These are phyloP conservation scores for Philonicus albiceps DNA, from an alignment of 2,888 invertebrate genomes.

Conservation along the genomic window DNA sequence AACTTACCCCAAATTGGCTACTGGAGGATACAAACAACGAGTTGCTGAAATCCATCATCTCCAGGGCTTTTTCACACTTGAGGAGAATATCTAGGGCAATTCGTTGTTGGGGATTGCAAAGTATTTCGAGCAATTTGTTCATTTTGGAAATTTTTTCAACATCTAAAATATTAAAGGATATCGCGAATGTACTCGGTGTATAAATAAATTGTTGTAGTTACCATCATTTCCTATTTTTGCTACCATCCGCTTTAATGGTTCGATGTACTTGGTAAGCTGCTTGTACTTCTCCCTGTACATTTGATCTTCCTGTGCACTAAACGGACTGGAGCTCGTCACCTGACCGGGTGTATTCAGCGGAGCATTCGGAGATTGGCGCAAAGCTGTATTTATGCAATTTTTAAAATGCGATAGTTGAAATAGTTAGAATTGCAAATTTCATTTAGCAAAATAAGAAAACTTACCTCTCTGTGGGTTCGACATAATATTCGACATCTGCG, in stretches of 20 bases:
- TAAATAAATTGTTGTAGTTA: slow-evolving; percentile 54
- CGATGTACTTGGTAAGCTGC: slow-evolving; percentile 92
- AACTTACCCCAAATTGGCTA: slow-evolving; percentile 58
- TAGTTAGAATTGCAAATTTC: no score
- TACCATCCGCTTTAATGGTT: slow-evolving; percentile 90
- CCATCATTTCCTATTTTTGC: slow-evolving; percentile 86
- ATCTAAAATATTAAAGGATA: slow-evolving; percentile 66
- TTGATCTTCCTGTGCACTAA: slow-evolving; percentile 80
- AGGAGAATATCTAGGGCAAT: slow-evolving; percentile 88
- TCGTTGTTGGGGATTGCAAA: slow-evolving; percentile 88
- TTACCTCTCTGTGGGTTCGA: slow-evolving; percentile 65
- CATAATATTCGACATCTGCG: slow-evolving; percentile 70
- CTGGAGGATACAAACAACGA: slow-evolving; percentile 49
- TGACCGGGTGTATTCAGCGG: slow-evolving; percentile 81
- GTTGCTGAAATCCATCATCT: slow-evolving; percentile 68
- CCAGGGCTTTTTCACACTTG: slow-evolving; percentile 92
- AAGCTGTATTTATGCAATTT: slow-evolving; percentile 54
- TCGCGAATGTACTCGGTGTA: neutral
- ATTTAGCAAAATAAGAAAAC: neutral
- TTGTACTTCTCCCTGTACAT: slow-evolving; percentile 92
- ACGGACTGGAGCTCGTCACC: slow-evolving; percentile 69
- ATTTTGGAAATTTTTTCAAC: slow-evolving; percentile 91
- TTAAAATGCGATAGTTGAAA: neutral
- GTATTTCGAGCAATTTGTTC: slow-evolving; percentile 91
- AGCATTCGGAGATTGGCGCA: slow-evolving; percentile 83